Evolutionary conservation across 2,797 vertebrate genomes (phyloP).

Genomic region (Podarcis siculus): DNA sequence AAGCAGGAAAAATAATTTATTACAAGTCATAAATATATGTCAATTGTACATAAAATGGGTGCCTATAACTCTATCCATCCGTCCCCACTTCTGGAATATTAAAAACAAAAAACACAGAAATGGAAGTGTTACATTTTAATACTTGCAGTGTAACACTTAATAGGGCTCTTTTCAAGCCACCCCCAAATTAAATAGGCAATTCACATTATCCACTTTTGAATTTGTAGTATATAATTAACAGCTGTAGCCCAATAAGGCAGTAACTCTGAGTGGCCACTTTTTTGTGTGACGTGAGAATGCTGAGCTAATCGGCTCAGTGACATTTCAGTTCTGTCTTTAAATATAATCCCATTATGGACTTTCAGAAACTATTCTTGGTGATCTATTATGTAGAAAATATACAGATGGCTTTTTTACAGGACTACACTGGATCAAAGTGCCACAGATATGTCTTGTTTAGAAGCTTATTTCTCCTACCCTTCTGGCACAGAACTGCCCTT

Average conservation of each 20-base stretch:
- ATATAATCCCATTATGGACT: slow-evolving; percentile 32
- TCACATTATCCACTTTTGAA: slow-evolving; percentile 16
- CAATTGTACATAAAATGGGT: slow-evolving; percentile 45
- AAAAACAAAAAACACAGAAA: slow-evolving; percentile 11
- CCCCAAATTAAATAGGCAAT: slow-evolving; percentile 15
- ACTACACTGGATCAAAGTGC: not conserved
- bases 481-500: not conserved
- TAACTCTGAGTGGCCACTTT: slow-evolving; percentile 10
- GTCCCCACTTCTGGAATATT: slow-evolving; percentile 18
- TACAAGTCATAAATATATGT: slow-evolving; percentile 52
- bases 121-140: not conserved
- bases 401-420: not conserved
- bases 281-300: slow-evolving; percentile 12
- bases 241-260: not conserved
- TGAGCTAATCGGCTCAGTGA: slow-evolving; percentile 18
- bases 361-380: not conserved
- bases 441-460: not conserved
- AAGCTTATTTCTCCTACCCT: not conserved
- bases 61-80: slow-evolving; percentile 18
- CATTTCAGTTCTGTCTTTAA: slow-evolving; percentile 23
- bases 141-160: not conserved
- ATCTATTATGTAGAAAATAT: not conserved
- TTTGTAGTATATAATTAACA: slow-evolving; percentile 37
- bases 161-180: not conserved
- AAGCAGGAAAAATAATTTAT: slow-evolving; percentile 53